These are phyloP conservation scores for Pimpla rufipes DNA, from an alignment of 2,888 invertebrate genomes.

Conservation along the genomic window DNA sequence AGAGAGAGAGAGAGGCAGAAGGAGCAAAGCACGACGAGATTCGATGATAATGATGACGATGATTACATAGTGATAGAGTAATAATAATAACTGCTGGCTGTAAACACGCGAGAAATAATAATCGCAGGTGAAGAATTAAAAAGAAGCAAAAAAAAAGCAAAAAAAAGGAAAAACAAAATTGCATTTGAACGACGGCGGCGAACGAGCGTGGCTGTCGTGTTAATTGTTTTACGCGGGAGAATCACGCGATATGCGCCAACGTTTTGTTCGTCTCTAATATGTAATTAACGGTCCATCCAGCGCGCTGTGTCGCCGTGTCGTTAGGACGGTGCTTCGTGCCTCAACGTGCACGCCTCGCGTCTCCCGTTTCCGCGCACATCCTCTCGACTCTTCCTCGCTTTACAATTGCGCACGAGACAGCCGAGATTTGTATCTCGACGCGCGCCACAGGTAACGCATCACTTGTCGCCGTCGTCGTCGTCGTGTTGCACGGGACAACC, in stretches of 20 bases:
- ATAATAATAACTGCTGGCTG: slow-evolving; percentile 33
- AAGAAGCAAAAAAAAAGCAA: background rate
- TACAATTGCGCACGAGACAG: slow-evolving; percentile 29
- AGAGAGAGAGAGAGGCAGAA: slow-evolving; percentile 9
- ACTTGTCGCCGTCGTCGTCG: slow-evolving; percentile 15
- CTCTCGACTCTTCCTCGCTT: slow-evolving; percentile 20
- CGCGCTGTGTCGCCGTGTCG: slow-evolving; percentile 7
- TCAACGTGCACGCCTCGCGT: background rate
- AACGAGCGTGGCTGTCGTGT: slow-evolving; percentile 9
- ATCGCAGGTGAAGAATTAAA: slow-evolving; percentile 4
- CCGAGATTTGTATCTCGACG: slow-evolving; percentile 29
- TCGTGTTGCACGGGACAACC: slow-evolving; percentile 2
- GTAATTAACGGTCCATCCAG: slow-evolving; percentile 24
- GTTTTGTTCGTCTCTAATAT: slow-evolving; percentile 28
- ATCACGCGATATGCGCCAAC: slow-evolving; percentile 19
- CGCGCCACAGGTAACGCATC: background rate
- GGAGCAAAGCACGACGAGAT: background rate
- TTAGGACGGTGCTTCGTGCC: background rate
- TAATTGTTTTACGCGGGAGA: slow-evolving; percentile 15
- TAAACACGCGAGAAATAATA: slow-evolving; percentile 34
- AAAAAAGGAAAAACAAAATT: slow-evolving; percentile 4
- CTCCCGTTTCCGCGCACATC: background rate
- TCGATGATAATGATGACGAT: slow-evolving; percentile 28
- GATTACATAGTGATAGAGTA: slow-evolving; percentile 13
- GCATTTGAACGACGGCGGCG: background rate